These are phyloP conservation scores for Calidris pygmaea DNA, from an alignment of 2,113 vertebrate genomes.

Conservation along the genomic window DNA sequence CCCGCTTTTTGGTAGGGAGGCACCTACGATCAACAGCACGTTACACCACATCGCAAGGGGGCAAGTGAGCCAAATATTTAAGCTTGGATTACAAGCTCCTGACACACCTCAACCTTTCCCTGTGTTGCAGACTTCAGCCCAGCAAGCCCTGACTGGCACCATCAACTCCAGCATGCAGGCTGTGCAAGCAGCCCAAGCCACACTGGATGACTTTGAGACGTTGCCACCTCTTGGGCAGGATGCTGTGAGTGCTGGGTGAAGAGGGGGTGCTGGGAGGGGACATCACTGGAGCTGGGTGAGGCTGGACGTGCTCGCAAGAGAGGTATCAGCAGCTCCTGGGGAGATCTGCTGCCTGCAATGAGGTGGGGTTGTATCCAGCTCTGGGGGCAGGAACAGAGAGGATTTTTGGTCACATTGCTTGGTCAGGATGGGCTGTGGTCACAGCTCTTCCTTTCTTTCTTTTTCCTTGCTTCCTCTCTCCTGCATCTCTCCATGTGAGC, in stretches of 20 bases:
- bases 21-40: fast-evolving
- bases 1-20: neutral
- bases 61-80: neutral
- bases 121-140: conserved; percentile 88
- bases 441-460: neutral
- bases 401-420: neutral
- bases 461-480: neutral
- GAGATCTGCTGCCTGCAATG: neutral
- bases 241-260: conserved; percentile 80
- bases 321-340: neutral
- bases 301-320: neutral
- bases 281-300: neutral
- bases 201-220: conserved; percentile 88
- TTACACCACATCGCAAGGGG: neutral
- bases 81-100: neutral
- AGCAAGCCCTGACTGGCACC: conserved; percentile 94
- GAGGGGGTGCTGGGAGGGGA: neutral
- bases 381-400: neutral
- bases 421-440: neutral
- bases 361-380: neutral
- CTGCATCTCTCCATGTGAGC: neutral
- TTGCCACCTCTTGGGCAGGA: conserved; percentile 93
- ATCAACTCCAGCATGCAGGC: conserved; percentile 99
- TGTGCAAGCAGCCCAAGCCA: conserved; percentile 92
- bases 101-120: fast-evolving